Base-by-base conservation (phyloP, 2,797 vertebrate species). In the Tokudaia tokunoshimensis region DNA sequence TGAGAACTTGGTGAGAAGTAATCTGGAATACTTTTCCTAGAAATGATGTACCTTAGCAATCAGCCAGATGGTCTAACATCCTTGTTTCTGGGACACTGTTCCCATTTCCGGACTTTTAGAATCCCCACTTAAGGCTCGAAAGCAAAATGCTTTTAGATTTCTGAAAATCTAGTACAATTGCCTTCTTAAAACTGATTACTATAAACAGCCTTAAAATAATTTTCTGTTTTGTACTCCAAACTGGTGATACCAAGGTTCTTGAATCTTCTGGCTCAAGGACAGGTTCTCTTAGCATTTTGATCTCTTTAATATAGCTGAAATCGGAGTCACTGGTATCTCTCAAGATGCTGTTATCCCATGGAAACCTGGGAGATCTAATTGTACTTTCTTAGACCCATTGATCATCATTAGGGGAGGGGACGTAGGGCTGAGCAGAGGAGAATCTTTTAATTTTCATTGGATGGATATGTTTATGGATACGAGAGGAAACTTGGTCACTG, bases 121-220 rank as follows among this genome's bases (percentile, higher is more conserved):
- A 65, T 1, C 70, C 22, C 61, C 9, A 17, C 29, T 41, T 78
- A 57, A 41, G 6, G 6, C 52, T 3, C 59, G 34, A n/a, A 93
- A 91, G 84, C 17, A 29, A 72, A 76, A 37, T 72, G 26, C 37
- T 78, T 91, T 83, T 86, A n/a, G 41, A 55, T 37, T 44, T 83
- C 75, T 89, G 55, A 26, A 72, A 84, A 41, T 24, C 19, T 37
- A 34, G 63, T 34, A 89, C 41, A 76, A 47, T 13, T 83, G 31
- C 52, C 70, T 93, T 83, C 65, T 94, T 65, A 75, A 81, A 92
- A 86, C 55, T 47, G 8, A 24, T 12, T 55, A 17, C 44, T 47
- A 50, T 37, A 52, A 94, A n/a, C n/a, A n/a, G n/a, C n/a, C n/a
- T n/a, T n/a, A n/a, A 47, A 86, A 67, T 76, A 13, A 22, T 86